phyloP scores from a whole-genome alignment of 2,113 vertebrate genomes.

The Thymallus thymallus region DNA sequence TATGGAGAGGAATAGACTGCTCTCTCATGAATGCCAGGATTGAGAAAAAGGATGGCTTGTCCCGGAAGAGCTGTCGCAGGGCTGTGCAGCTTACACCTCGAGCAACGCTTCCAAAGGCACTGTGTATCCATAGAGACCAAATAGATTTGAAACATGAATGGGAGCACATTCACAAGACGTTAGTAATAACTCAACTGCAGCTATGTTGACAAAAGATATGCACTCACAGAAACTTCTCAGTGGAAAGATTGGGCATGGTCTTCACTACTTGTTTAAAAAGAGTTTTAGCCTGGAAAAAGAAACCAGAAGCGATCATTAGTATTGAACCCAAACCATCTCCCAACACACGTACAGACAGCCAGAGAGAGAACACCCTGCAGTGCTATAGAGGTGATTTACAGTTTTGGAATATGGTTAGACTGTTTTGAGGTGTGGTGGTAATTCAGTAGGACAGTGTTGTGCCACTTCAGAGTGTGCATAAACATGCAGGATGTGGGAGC shows the following conservation, averaged over 20 bases:
- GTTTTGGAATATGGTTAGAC: not conserved
- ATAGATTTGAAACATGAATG: not conserved
- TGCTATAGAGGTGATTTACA: too few species aligned
- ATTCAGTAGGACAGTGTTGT: not conserved
- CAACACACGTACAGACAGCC: not conserved
- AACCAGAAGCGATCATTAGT: not conserved
- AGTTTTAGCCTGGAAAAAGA: conserved; percentile 63
- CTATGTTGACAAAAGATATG: not conserved
- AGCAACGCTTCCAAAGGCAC: conserved; percentile 67
- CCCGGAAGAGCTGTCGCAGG: conserved; percentile 43
- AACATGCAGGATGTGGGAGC: not conserved
- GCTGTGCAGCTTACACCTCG: conserved; percentile 67
- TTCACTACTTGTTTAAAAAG: conserved; percentile 57
- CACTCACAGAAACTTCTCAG: conserved; percentile 64
- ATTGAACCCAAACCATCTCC: not conserved
- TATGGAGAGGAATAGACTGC: conserved; percentile 69
- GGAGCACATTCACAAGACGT: not conserved
- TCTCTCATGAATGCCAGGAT: conserved; percentile 61
- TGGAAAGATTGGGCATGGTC: conserved; percentile 29
- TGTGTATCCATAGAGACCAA: conserved; percentile 34
- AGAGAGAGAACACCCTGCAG: not conserved
- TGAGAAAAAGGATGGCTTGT: conserved; percentile 13
- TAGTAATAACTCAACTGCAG: not conserved
- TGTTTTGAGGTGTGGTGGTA: not conserved
- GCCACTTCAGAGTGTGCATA: too few species aligned